Evolutionary conservation across 2,797 vertebrate genomes (phyloP).

Genomic region (Pangasius djambal): DNA sequence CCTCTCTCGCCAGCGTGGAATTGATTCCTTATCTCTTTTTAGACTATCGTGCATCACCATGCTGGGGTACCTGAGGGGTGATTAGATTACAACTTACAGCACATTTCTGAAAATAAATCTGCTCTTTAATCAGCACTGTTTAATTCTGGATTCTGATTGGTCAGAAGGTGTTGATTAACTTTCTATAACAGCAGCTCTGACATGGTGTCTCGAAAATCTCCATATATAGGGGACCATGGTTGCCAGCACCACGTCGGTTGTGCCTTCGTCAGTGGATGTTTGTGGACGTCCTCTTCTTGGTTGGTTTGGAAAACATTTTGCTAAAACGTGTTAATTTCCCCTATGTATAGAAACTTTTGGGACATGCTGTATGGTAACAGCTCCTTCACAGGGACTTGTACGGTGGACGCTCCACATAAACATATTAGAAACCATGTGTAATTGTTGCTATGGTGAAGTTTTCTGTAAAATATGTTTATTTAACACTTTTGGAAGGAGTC

Average conservation of each 20-base stretch:
- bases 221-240: no score
- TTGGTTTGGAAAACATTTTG: no score
- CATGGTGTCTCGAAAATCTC: no score
- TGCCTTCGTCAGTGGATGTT: no score
- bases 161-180: no score
- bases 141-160: background rate
- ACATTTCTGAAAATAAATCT: background rate
- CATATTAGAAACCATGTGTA: background rate
- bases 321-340: no score
- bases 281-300: no score
- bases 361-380: background rate
- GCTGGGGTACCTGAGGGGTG: background rate
- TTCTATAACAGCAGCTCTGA: background rate
- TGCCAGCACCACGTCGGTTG: no score
- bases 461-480: background rate
- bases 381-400: background rate
- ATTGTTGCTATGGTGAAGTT: background rate
- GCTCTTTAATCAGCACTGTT: no score
- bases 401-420: background rate
- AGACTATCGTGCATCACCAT: background rate
- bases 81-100: constrained; percentile 1
- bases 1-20: background rate
- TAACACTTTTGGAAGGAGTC: background rate
- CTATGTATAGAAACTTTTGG: no score
- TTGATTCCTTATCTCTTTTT: constrained; percentile 2